Conservation (phyloP, 1,140 invertebrate genomes). For the Euschistus heros region DNA sequence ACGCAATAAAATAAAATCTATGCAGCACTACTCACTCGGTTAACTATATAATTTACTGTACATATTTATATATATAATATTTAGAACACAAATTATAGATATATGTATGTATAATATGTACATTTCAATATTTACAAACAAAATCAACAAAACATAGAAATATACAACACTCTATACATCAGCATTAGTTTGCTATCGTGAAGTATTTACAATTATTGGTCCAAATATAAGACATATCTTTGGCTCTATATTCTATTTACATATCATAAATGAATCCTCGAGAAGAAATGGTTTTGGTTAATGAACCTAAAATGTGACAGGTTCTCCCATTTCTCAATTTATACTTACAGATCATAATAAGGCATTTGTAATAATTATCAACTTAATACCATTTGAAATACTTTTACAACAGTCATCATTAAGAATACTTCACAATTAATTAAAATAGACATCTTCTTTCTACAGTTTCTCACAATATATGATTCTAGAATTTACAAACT, state of each 20-base stretch:
- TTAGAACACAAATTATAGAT: background rate
- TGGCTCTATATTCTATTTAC: slow-evolving; percentile 4
- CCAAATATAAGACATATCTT: slow-evolving; percentile 17
- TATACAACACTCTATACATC: slow-evolving; percentile 17
- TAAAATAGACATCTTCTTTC: no score
- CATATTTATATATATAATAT: slow-evolving; percentile 20
- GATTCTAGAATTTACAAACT: no score
- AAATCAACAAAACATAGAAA: slow-evolving; percentile 13
- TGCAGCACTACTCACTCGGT: slow-evolving; percentile 17
- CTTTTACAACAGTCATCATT: no score
- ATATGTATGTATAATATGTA: slow-evolving; percentile 14
- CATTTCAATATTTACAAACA: slow-evolving; percentile 11
- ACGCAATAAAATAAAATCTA: slow-evolving; percentile 19
- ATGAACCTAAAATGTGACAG: no score
- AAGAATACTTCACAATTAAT: no score
- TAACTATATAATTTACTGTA: slow-evolving; percentile 19
- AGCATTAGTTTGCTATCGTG: background rate
- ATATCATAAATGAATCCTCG: background rate
- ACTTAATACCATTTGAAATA: no score
- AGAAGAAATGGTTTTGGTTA: no score
- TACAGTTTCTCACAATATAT: no score
- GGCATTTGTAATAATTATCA: no score
- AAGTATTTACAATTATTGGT: slow-evolving; percentile 12
- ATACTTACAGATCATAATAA: no score
- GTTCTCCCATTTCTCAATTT: no score